Evolutionary conservation across 2,797 vertebrate genomes (phyloP).

Genomic region (Heliangelus exortis): DNA sequence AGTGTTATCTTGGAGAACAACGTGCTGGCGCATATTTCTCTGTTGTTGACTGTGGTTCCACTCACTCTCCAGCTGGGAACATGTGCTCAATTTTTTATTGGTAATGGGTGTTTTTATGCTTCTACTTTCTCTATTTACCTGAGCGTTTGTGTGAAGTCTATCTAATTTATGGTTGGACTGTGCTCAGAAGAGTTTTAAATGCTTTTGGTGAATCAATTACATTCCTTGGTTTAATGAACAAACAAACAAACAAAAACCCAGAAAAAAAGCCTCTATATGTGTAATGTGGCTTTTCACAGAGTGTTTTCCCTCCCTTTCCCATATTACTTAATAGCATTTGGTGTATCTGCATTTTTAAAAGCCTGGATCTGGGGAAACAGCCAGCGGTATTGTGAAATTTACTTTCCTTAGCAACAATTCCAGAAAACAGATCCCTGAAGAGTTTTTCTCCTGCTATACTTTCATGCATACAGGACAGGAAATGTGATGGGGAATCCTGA

Average conservation of each 20-base stretch:
- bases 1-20: conserved; percentile 62
- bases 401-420: not conserved
- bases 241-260: not conserved
- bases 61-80: conserved; percentile 59
- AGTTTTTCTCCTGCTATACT: not conserved
- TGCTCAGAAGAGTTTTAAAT: conserved; percentile 40
- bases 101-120: conserved; percentile 17
- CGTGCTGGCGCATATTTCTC: conserved; percentile 63
- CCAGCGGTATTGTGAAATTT: not conserved
- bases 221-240: not conserved
- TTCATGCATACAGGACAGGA: not conserved
- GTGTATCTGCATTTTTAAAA: not conserved
- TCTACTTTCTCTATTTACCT: conserved; percentile 67
- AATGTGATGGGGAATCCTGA: not conserved
- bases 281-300: not conserved
- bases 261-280: not conserved
- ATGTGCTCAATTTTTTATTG: conserved; percentile 42
- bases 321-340: not conserved
- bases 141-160: conserved; percentile 30
- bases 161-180: conserved; percentile 50
- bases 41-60: conserved; percentile 66
- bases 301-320: not conserved
- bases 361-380: not conserved
- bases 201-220: not conserved
- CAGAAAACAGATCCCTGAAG: not conserved